Base-by-base conservation (phyloP, 2,888 invertebrate genomes). In the Lepidochrysops patricia region DNA sequence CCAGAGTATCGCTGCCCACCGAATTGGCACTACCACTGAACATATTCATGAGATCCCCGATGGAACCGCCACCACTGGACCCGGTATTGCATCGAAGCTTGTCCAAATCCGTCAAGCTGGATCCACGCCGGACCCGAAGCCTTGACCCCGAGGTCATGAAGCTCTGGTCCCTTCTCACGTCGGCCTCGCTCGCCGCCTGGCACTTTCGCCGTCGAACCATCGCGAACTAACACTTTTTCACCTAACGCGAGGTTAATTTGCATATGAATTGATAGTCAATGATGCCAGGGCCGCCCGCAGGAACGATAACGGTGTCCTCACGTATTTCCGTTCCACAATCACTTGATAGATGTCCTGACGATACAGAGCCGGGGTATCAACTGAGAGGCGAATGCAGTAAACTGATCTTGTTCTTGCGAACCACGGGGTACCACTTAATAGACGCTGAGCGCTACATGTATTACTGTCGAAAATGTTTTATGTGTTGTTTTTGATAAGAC, bases 41-140 rank as follows among this genome's bases (percentile, higher is more conserved):
- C 74, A 92, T 92, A 77, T 95, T 95, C 95, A 95, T 95, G 70
- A 95, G 82, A 76, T 95, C 95, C 2, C 95, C 95, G 54, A 95
- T 94, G 68, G 94, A 94, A 15, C 93, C 93, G 19, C 90, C 86
- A 2, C 86, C 83, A 63, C 84, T 88, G 0, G 88, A 84, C 1
- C 86, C 81, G 9, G 77, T 82, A 27, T 82, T 76, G 59, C 80
- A 89, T 61, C 91, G 84, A 29, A 94, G 76, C 73, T 93, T 93
- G 75, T 94, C 94, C 71, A 94, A 84, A 70, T 94, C 94, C 2
- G 94, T 94, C 80, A 94, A 88, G 67, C 94, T 94, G 0, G 94
- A 94, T 0, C 94, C 93, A 0, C 94, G 90, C 4, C 94, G 91
- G 67, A 94, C 93, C 54, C 91, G 86, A 54, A 91, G 79, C 12